phyloP scores from a whole-genome alignment of 2,888 invertebrate species.

The Spisula solida region DNA sequence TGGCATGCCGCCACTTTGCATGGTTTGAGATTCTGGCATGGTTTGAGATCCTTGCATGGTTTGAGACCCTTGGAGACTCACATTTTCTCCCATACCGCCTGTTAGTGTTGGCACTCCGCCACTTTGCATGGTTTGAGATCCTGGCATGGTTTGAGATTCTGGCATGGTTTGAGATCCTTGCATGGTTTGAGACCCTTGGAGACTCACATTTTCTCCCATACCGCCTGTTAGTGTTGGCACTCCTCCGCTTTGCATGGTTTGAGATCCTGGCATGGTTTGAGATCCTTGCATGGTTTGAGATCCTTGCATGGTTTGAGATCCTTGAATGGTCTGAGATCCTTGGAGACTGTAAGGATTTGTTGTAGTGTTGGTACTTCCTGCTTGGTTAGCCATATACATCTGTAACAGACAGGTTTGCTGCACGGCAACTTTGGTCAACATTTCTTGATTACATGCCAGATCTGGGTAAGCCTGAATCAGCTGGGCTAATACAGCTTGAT shows the following conservation, averaged over 20 bases:
- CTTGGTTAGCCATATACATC: constrained; percentile 58
- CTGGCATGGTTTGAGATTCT: no score
- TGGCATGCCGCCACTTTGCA: not conserved
- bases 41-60: not conserved
- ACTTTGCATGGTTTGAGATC: not conserved
- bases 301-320: no score
- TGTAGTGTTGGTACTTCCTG: constrained; percentile 6
- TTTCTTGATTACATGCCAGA: constrained; percentile 68
- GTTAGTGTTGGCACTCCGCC: not conserved
- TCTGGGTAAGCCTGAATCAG: constrained; percentile 74
- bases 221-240: not conserved
- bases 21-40: not conserved
- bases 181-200: not conserved
- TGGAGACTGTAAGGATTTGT: not conserved
- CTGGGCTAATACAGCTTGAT: constrained; percentile 73
- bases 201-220: not conserved
- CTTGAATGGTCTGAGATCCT: not conserved
- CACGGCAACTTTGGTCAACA: constrained; percentile 69
- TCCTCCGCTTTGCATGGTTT: not conserved
- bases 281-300: no score
- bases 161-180: not conserved
- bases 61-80: not conserved
- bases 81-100: not conserved
- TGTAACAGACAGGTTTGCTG: constrained; percentile 77
- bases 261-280: no score